These are phyloP conservation scores for Crax fasciolata DNA, from an alignment of 2,797 vertebrate genomes.

Conservation along the genomic window DNA sequence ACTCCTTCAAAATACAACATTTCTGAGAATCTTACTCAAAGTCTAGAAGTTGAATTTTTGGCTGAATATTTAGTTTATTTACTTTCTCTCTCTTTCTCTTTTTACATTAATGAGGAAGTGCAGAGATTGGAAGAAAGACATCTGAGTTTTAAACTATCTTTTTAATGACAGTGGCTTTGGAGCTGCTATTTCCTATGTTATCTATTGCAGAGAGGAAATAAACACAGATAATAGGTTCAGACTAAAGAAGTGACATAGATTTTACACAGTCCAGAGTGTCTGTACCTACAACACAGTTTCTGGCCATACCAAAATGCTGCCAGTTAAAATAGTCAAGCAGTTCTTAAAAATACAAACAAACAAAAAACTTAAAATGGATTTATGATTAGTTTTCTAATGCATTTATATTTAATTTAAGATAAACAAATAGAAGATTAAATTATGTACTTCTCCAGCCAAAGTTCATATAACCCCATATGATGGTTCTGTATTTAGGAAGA, in stretches of 20 bases:
- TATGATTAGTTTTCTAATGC: background rate
- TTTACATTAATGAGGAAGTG: background rate
- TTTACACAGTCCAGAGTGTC: background rate
- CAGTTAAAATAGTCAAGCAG: background rate
- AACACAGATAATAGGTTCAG: background rate
- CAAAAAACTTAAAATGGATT: background rate
- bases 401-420: background rate
- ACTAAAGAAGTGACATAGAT: background rate
- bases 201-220: background rate
- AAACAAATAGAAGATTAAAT: background rate
- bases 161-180: background rate
- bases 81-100: background rate
- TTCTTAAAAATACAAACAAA: background rate
- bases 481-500: background rate
- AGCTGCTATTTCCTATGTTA: background rate
- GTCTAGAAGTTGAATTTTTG: background rate
- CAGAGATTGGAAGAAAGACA: background rate
- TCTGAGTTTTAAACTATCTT: background rate
- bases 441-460: background rate
- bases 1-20: background rate
- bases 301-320: background rate
- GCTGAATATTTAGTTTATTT: background rate
- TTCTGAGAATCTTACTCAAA: background rate
- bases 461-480: background rate
- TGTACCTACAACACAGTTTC: background rate